A percentile compares a stretch with the other conserved stretches of the same genome.
Conservation (phyloP, 2,797 vertebrate genomes). For the Hydrocynus forskahlii region DNA sequence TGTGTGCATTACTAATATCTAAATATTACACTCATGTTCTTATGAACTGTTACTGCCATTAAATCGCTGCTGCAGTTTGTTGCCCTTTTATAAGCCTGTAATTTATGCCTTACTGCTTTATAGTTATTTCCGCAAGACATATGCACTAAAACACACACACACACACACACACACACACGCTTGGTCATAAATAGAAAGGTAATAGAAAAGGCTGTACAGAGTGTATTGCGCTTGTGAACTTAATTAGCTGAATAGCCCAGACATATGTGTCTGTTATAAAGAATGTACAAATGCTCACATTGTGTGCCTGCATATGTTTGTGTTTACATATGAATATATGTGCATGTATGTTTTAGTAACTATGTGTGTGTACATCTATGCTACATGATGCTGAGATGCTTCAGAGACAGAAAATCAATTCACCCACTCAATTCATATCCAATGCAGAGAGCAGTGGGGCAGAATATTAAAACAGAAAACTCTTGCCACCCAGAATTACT, state of each 20-base stretch:
- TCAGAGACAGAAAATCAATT: conserved; percentile 49
- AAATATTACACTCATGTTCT: conserved; percentile 33
- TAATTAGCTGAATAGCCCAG: conserved; percentile 4
- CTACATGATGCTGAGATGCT: conserved; percentile 12
- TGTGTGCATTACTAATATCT: conserved; percentile 39
- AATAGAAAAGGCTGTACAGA: neutral
- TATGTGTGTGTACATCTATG: conserved; percentile 30
- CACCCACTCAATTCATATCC: conserved; percentile 26
- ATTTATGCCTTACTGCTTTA: conserved; percentile 36
- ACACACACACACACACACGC: conserved; percentile 10
- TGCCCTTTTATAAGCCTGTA: conserved; percentile 38
- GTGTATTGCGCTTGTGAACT: conserved; percentile 8
- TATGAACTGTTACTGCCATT: conserved; percentile 16
- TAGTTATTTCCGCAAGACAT: conserved; percentile 31
- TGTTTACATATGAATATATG: conserved; percentile 23
- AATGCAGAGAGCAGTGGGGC: conserved; percentile 14
- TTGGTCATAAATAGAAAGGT: neutral
- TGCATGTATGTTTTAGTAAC: conserved; percentile 7
- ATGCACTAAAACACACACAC: too few relatives aligned
- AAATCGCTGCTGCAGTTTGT: conserved; percentile 40
- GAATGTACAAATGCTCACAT: neutral
- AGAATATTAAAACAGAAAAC: conserved; percentile 28
- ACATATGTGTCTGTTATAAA: too few relatives aligned
- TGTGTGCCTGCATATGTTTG: conserved; percentile 17
- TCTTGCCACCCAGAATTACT: neutral